Evolutionary conservation across 2,113 vertebrate genomes (phyloP).

Genomic region (Bubalus kerabau): DNA sequence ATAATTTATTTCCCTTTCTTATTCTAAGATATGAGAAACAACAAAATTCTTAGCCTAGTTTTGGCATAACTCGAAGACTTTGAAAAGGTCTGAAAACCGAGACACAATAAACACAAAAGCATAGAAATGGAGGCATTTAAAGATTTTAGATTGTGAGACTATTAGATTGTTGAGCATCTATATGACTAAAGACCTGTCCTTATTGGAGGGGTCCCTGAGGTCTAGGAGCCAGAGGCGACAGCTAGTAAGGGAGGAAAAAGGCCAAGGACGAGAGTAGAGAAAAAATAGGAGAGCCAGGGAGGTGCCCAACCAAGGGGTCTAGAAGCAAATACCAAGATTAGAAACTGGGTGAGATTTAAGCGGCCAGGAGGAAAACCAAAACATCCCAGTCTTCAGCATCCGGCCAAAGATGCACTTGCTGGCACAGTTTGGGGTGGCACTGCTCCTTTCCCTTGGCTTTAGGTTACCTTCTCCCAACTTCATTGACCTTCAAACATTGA

Average conservation of each 20-base stretch:
- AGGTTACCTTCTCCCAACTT: background rate
- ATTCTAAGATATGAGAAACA: background rate
- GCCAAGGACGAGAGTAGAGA: background rate
- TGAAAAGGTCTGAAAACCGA: background rate
- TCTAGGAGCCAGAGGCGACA: background rate
- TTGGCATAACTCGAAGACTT: background rate
- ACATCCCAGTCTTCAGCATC: background rate
- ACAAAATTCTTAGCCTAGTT: background rate
- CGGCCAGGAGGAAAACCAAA: background rate
- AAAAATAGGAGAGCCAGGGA: background rate
- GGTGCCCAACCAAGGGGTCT: background rate
- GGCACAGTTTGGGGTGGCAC: background rate
- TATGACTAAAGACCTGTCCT: background rate
- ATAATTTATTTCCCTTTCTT: background rate
- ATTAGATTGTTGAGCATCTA: background rate
- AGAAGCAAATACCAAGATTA: background rate
- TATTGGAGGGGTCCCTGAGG: background rate
- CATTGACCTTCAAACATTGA: background rate
- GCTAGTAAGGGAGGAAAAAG: background rate
- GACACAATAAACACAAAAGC: background rate
- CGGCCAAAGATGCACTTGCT: background rate
- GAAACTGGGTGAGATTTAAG: background rate
- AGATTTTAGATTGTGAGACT: background rate
- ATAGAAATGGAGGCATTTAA: background rate
- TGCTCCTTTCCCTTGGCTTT: background rate